Evolutionary conservation across 2,888 invertebrate genomes (phyloP), one percentile per base, ranked within the genome.

Genomic region (Lottia gigantea): DNA sequence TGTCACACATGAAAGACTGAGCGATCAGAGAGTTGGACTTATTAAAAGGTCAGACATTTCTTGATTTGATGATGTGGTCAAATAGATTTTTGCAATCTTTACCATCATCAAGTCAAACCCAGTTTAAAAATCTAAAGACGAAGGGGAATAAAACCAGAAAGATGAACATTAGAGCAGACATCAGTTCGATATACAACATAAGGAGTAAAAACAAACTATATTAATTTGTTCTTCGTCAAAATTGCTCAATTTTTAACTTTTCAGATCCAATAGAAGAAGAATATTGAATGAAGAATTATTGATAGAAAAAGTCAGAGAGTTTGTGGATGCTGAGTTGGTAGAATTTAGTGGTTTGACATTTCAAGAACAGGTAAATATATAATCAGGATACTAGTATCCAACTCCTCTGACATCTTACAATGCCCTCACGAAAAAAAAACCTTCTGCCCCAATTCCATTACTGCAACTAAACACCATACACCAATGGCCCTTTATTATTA

Each of bases 221-320:
- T n/a, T n/a, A n/a, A n/a, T n/a, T n/a, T n/a, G n/a, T n/a, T n/a
- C n/a, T n/a, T n/a, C n/a, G n/a, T n/a, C n/a, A n/a, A n/a, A n/a
- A n/a, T n/a, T 40, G 40, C 7, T 11, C 6, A 40, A 40, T 1
- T 40, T 40, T 40, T 8, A 8, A 40, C 6, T 6, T 47, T 64
- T 26, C 66, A 80, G 79, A 66, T 62, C 64, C 14, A 77, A 73
- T 14, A 61, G 83, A 62, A 68, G 83, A 49, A 72, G 73, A 66
- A 82, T 83, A 47, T 66, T 81, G 40, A 83, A 83, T 72, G 82
- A 82, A 71, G 70, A 76, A 12, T 78, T 82, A 66, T 71, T 83
- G 1, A 62, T 81, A 8, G 70, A 76, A 23, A 77, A 75, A 31
- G 61, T 82, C n/a, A 62, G 68, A 26, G 68, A 75, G 16, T n/a